Evolutionary conservation across 1,140 invertebrate genomes (phyloP), one percentile per base, ranked within the genome.

Genomic region (Coptotermes formosanus): DNA sequence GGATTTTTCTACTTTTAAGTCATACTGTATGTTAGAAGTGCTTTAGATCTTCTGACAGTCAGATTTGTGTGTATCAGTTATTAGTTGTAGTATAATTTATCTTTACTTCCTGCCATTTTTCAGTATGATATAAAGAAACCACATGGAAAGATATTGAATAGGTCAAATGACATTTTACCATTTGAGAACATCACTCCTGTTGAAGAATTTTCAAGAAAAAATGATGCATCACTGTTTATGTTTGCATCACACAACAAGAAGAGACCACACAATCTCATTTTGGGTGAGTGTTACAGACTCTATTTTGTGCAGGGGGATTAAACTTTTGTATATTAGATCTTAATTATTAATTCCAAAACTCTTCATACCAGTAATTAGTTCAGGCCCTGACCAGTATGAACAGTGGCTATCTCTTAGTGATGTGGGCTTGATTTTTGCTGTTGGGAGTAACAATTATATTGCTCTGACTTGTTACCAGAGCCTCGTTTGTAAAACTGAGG

Each of bases 191-290:
- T 94, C 0, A 94, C 94, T 12, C 93, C 94, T 21, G 91, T 99
- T 88, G 98, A 99, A 92, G 94, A 95, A 87, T 95, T 99, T 88
- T 95, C 95, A 44, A 93, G 94, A 88, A 99, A 98, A 91, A 94
- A 95, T 89, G 97, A 99, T 91, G 93, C 96, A 32, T 94, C 98
- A 3, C 90, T 99, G 45, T 99, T 99, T 92, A 93, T 96, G 85
- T 96, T 98, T 90, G 97, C 94, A 32, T 97, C 95, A n/a, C 95
- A 97, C 88, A 96, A 94, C 85, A 99, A 99, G 91, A 99, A 99
- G 90, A 92, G 98, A 38, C 98, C 98, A 4, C 94, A 99, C 89
- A 99, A 99, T 75, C 69, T 85, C 23, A 75, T 85, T 38, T 30
- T 85, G 32, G 64, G 85, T 85, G 14, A 69, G 81, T 52, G 25